These are phyloP conservation scores for Noctua janthe DNA, from an alignment of 2,888 invertebrate species.

Conservation along the genomic window DNA sequence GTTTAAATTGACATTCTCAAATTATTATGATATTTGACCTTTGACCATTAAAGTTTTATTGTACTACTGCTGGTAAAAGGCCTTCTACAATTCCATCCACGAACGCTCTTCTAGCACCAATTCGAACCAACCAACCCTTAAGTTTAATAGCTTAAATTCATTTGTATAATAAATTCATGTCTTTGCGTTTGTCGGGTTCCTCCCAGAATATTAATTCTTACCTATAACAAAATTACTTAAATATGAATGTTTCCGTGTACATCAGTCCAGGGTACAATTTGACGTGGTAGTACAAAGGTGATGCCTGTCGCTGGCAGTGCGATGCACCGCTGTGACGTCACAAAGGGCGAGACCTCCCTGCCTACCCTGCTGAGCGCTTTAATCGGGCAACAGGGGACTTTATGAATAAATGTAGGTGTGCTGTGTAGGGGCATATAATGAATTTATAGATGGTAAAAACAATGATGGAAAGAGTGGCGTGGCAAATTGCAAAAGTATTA, in stretches of 20 bases:
- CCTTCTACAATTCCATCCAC: background rate
- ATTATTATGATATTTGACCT: background rate
- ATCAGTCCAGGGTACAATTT: background rate
- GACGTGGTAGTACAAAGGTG: conserved; percentile 31
- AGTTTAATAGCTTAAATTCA: background rate
- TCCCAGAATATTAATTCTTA: background rate
- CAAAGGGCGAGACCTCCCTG: conserved; percentile 30
- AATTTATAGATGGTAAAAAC: background rate
- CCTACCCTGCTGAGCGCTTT: conserved; percentile 51
- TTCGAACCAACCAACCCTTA: background rate
- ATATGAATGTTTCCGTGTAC: background rate
- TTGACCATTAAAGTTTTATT: background rate
- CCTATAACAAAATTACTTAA: background rate
- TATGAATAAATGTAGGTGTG: background rate
- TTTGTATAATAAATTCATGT: background rate
- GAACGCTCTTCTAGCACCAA: background rate
- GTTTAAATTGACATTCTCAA: background rate
- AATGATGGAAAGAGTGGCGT: background rate
- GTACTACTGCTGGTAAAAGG: background rate
- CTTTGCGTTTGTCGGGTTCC: background rate
- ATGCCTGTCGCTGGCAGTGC: conserved; percentile 54
- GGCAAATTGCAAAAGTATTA: background rate
- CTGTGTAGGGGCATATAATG: background rate
- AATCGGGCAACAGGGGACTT: conserved; percentile 19
- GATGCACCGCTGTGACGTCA: conserved; percentile 50